Evolutionary conservation across 53 echinoderm and acorn worm species (phyloP).

Genomic region (Holothuria leucospilota): DNA sequence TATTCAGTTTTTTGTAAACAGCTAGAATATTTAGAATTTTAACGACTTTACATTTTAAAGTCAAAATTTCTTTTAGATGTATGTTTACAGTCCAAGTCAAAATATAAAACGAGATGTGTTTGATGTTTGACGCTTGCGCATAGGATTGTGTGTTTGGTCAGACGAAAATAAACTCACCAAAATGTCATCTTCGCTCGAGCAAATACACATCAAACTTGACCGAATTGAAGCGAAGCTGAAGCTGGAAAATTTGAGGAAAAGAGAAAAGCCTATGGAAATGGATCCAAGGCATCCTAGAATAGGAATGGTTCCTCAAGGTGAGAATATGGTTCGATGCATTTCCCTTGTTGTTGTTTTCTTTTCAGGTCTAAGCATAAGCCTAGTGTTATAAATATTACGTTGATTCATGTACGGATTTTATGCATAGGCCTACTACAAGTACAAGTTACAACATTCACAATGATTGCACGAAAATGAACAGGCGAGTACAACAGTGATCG

Average conservation of each 20-base stretch:
- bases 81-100: too few species aligned
- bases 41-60: too few species aligned
- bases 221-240: constrained; percentile 78
- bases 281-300: background rate
- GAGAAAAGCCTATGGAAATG: constrained; percentile 72
- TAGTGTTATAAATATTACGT: too few species aligned
- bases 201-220: constrained; percentile 82
- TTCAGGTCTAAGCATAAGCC: background rate
- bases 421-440: too few species aligned
- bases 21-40: too few species aligned
- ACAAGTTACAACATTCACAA: too few species aligned
- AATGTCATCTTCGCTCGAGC: constrained; percentile 86
- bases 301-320: background rate
- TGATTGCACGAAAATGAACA: too few species aligned
- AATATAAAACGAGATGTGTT: background rate
- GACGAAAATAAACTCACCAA: constrained; percentile 55
- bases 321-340: background rate
- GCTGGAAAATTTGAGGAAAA: constrained; percentile 80
- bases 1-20: too few species aligned
- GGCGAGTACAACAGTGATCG: too few species aligned
- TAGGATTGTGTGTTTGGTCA: constrained; percentile 29
- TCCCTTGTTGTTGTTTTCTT: constrained; percentile 16
- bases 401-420: too few species aligned
- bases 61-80: too few species aligned
- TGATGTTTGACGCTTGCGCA: constrained; percentile 24